Evolutionary conservation across 2,797 vertebrate species (phyloP).

Genomic region (Babyrousa celebensis): DNA sequence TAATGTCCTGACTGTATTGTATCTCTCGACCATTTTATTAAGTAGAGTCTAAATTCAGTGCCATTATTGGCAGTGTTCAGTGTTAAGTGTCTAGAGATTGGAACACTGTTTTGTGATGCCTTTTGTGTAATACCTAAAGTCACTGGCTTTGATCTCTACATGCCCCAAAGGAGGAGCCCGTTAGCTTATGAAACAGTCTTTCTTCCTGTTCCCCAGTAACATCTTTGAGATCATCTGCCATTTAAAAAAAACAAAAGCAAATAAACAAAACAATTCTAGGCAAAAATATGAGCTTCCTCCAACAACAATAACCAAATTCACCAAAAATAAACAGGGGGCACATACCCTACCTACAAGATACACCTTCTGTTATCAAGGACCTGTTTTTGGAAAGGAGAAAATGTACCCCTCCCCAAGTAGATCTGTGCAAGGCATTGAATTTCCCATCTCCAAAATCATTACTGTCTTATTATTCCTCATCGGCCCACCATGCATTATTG

Average conservation of each 20-base stretch:
- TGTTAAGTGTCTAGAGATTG: fast-evolving
- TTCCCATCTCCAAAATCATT: not conserved
- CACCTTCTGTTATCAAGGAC: no score
- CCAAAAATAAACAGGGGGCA: not conserved
- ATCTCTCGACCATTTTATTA: not conserved
- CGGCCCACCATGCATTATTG: fast-evolving
- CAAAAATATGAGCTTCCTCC: not conserved
- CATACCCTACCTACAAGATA: fast-evolving
- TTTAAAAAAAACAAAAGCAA: not conserved
- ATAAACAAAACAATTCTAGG: not conserved
- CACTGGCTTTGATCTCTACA: not conserved
- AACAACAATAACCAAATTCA: not conserved
- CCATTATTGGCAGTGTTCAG: not conserved
- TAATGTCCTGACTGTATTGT: not conserved
- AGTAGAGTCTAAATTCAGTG: not conserved
- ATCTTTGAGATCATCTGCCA: not conserved
- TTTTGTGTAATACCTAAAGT: not conserved
- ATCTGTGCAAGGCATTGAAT: fast-evolving
- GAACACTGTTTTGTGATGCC: not conserved
- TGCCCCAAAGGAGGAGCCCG: not conserved
- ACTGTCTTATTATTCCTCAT: fast-evolving
- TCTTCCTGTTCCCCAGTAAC: not conserved
- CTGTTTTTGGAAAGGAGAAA: not conserved
- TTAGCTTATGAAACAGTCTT: not conserved
- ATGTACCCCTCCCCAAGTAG: fast-evolving